Conservation (phyloP, 2,888 invertebrate genomes). For the Drosophila macrospina region DNA sequence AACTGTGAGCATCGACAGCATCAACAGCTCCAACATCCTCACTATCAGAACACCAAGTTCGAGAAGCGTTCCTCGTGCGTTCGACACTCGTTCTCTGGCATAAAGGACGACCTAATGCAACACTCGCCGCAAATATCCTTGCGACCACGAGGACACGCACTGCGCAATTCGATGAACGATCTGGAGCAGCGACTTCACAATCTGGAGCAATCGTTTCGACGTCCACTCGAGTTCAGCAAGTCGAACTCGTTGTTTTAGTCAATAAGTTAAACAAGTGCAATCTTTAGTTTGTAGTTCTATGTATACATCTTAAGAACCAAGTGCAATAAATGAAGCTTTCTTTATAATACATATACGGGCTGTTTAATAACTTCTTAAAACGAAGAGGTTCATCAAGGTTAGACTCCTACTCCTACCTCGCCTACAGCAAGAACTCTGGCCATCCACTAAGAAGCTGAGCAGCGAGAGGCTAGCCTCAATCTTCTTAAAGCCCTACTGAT, state of each 20-base stretch:
- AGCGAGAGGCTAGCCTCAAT: no score
- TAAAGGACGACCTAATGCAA: conserved; percentile 85
- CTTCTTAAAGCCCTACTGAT: no score
- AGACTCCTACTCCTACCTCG: no score
- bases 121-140: conserved; percentile 83
- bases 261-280: conserved; percentile 60
- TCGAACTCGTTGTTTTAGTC: conserved; percentile 78
- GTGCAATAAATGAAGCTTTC: conserved; percentile 70
- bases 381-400: no score
- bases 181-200: conserved; percentile 84
- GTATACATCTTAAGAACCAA: conserved; percentile 49
- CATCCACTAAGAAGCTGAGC: no score
- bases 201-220: conserved; percentile 84
- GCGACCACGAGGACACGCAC: conserved; percentile 82
- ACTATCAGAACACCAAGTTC: conserved; percentile 82
- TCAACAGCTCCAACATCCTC: conserved; percentile 69
- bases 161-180: conserved; percentile 85
- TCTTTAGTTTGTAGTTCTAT: conserved; percentile 53
- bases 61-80: conserved; percentile 82
- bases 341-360: conserved; percentile 18
- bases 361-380: no score
- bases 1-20: conserved; percentile 75
- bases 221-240: conserved; percentile 82
- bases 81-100: conserved; percentile 85
- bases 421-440: no score